Base-by-base conservation (phyloP, 2,113 vertebrate genomes). In the Montifringilla adamsi region DNA sequence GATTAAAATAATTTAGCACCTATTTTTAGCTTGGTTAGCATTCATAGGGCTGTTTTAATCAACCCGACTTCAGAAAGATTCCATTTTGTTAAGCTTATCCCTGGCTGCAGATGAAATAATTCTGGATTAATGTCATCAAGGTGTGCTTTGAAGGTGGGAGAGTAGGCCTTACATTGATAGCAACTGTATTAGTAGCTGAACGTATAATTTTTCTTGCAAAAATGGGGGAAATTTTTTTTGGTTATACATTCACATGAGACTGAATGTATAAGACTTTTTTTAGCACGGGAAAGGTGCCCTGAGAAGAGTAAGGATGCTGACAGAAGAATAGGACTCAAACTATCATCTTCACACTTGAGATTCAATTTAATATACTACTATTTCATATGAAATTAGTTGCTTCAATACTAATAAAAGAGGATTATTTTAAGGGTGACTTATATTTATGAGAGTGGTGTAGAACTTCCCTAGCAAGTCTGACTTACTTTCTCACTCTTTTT, bases 1-100 rank as follows among this genome's bases (percentile, higher is more conserved):
- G 78, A 90, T 95, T 93, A 92, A 95, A 92, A 91, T 94, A 90
- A 84, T 94, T 87, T 93, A 89, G 37, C 35, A 15, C 64, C 87
- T 95, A 89, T 89, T 96, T 93, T 93, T 94, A 91, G 73, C 66
- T 91, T 81, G 47, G 39, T 81, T 94, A 78, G 60, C 74, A 67
- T 87, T 94, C 77, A 72, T 26, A 66, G 56, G 27, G 18, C 87
- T 93, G 66, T 80, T 95, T 94, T 95, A 95, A 93, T 96, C 73
- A 91, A 52, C 69, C 60, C 50, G 77, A 30, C 39, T 92, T 87
- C 56, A 78, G 46, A 94, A 93, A 87, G 52, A 72, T 52, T 93
- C 76, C 55, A 63, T 92, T 92, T 58, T 86, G 19, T 86, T 90
- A 83, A 89, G 69, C 55, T 93, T 93, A 83, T 95, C 75, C 82